Evolutionary conservation across 2,113 vertebrate species (phyloP), one percentile per base, ranked within the genome.

Genomic region (Psilopsiagon aurifrons): DNA sequence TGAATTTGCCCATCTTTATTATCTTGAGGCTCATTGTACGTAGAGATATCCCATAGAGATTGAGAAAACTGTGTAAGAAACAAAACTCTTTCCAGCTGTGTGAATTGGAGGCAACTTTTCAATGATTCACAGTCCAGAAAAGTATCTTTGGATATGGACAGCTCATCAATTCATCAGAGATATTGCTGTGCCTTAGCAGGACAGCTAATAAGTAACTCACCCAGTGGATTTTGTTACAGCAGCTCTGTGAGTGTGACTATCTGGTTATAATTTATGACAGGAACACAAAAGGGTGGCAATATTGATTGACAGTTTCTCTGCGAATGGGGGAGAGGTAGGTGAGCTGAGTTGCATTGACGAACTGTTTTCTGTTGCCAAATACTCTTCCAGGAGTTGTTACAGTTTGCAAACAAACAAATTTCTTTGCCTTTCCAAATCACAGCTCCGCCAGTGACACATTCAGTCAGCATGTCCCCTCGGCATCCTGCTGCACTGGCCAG

Each of bases 51-150:
- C 2, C 2, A 59, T 10, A 59, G 67, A 73, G 78, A 76, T 3
- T 79, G 81, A 71, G 75, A 87, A 52, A 84, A 27, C 44, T 78
- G 33, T 46, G 69, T 66, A 57, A 57, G 43, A 75, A 92, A 69
- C 39, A 82, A 35, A 81, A 54, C 52, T 71, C 57, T 77, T 90
- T 62, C 46, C 81, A 95, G 35, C 78, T 80, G 31, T 41, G 69
- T 91, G 49, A 94, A 74, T 67, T 51, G 41, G 29, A 54, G 87
- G 85, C 78, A 74, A 39, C 17, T 70, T 57, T 37, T 71, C 92
- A 93, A n/a, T 41, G 19, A 69, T 73, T 90, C 35, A 77, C 80
- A 76, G 49, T 55, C 52, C 57, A 77, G 49, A 46, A 35, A 35
- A 43, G 4, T 59, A 47, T 33, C 79, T 93, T 69, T 62, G 29